Conservation (phyloP, 53 echinoderm and acorn worm species). For the Glandiceps talaboti region DNA sequence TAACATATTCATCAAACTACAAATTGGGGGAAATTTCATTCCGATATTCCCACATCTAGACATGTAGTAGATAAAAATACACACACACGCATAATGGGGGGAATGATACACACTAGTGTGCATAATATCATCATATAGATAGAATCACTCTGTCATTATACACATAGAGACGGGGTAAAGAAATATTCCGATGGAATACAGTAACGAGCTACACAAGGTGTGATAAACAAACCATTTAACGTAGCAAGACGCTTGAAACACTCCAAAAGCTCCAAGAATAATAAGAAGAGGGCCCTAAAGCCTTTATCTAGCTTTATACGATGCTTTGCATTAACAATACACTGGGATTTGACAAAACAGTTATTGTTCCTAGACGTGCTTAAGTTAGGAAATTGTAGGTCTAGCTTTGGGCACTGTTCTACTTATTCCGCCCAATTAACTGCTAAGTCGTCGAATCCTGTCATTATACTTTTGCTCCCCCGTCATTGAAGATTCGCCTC, state of each 20-base stretch:
- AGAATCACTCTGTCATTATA: too few relatives aligned
- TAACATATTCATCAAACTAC: too few relatives aligned
- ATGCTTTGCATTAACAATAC: neutral
- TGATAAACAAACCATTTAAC: neutral
- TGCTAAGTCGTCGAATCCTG: neutral
- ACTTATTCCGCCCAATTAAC: neutral
- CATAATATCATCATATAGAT: too few relatives aligned
- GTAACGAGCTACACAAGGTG: neutral
- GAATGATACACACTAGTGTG: too few relatives aligned
- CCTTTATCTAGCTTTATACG: neutral
- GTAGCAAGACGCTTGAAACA: neutral
- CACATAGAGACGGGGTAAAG: too few relatives aligned
- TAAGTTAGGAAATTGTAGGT: neutral
- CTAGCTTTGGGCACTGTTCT: neutral
- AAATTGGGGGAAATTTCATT: too few relatives aligned
- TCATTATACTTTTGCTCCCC: neutral
- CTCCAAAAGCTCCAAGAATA: neutral
- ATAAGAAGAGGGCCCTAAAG: neutral
- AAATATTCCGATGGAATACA: too few relatives aligned
- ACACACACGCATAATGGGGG: too few relatives aligned
- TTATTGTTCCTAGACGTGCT: neutral
- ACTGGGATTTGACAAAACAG: neutral
- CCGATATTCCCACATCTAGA: too few relatives aligned
- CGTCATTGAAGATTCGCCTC: neutral
- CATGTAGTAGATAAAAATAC: too few relatives aligned